Base-by-base conservation (phyloP, 2,113 vertebrate genomes). In the Morone saxatilis region DNA sequence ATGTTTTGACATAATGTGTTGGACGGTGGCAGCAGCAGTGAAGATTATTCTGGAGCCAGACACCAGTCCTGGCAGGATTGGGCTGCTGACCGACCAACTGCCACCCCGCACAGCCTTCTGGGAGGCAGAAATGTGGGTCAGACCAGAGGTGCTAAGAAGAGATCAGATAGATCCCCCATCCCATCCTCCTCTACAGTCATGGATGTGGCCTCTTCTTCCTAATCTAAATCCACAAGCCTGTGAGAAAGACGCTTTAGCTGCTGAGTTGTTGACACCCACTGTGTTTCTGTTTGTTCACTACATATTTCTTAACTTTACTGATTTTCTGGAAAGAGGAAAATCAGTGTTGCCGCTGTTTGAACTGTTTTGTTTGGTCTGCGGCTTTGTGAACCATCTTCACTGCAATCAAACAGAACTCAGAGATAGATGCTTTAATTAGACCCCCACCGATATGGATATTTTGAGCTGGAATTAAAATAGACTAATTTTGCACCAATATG, bases 41-140 rank as follows among this genome's bases (percentile, higher is more conserved):
- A 74, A 90, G 92, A 94, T 94, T 93, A 94, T 12, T 36, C 57
- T 65, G 31, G 56, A 76, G 83, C 36, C 83, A 66, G 73, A 75
- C 78, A 84, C 71, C 73, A 70, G 84, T 54, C 75, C 75, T 78
- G 89, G 80, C 80, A 83, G 78, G 87, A 80, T 75, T 63, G 80
- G 84, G 81, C 80, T 62, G 80, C 63, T 88, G 88, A 84, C 22
- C n/a, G 38, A 78, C 74, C 71, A 85, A 87, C 86, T 84, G 81
- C 68, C 80, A 57, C 76, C 70, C 48, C 68, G 71, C 81, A 69
- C 71, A 77, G 92, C 86, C 68, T 80, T 88, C 87, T 90, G 91
- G 86, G 86, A 90, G 63, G 76, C 72, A 74, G 59, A 48, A 93
- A 95, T 94, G 85, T 96, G 92, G 95, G 94, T 94, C 93, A 95